Evolutionary conservation across 30 jellyfish, hydroid and myxozoan genomes (phyloP).

Genomic region (Chrysaora quinquecirrha): DNA sequence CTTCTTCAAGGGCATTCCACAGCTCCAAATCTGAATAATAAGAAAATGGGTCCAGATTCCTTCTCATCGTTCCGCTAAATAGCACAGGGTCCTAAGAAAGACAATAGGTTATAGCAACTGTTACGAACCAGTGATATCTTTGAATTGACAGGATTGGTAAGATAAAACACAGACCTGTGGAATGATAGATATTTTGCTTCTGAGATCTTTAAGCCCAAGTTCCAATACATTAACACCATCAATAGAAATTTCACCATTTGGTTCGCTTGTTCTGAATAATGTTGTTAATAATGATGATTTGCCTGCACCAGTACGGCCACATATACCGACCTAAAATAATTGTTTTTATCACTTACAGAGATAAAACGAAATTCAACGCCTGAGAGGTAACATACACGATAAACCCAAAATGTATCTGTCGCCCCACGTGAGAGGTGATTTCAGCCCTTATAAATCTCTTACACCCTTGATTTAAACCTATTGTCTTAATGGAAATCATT

Average conservation of each 20-base stretch:
- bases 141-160: no score
- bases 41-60: conserved; percentile 84
- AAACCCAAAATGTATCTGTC: no score
- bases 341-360: no score
- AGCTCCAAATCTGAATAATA: conserved; percentile 73
- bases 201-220: conserved; percentile 75
- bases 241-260: conserved; percentile 71
- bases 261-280: conserved; percentile 86
- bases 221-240: conserved; percentile 76
- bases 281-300: conserved; percentile 87
- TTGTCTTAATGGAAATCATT: no score
- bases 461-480: no score
- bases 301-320: conserved; percentile 99
- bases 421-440: no score
- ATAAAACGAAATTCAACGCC: background rate
- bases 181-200: conserved; percentile 88
- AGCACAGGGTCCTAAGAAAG: conserved; percentile 80
- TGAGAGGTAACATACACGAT: background rate
- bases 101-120: no score
- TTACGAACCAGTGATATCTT: no score
- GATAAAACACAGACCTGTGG: conserved; percentile 95
- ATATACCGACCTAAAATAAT: conserved; percentile 82
- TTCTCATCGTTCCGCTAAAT: conserved; percentile 88
- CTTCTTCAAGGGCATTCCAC: conserved; percentile 92
- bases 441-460: no score